Evolutionary conservation across 1,140 invertebrate species (phyloP).

Genomic region (Archivesica marissinica): DNA sequence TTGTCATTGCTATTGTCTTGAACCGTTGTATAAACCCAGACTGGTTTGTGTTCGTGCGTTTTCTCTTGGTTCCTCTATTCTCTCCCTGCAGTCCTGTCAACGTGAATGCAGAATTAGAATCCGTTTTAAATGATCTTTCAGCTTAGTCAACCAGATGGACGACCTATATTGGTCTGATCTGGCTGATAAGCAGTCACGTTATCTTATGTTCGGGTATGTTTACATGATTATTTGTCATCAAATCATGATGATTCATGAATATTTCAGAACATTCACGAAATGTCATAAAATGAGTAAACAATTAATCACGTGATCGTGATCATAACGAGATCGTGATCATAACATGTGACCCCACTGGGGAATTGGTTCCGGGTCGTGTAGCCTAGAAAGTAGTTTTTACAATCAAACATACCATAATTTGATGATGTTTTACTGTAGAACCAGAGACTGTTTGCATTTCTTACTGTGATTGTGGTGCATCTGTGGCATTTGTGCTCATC

Average conservation of each 20-base stretch:
- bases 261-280: conserved; percentile 14
- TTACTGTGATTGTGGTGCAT: no score
- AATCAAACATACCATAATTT: no score
- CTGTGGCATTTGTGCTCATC: no score
- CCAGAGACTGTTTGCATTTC: no score
- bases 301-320: conserved; percentile 44
- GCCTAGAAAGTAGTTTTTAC: no score
- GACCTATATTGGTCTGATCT: conserved; percentile 53
- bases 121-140: conserved; percentile 8
- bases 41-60: neutral
- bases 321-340: no score
- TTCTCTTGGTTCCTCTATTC: conserved; percentile 43
- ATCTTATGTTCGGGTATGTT: neutral
- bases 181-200: conserved; percentile 47
- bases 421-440: no score
- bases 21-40: conserved; percentile 11
- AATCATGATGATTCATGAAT: conserved; percentile 39
- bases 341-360: no score
- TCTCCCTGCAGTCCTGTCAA: neutral
- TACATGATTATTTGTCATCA: neutral
- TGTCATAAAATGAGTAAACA: conserved; percentile 33
- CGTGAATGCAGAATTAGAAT: neutral
- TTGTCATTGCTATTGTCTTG: conserved; percentile 44
- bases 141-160: conserved; percentile 43
- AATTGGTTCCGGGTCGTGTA: no score